Conservation (phyloP, 2,888 invertebrate species). For the Lasioglossum lativentre region DNA sequence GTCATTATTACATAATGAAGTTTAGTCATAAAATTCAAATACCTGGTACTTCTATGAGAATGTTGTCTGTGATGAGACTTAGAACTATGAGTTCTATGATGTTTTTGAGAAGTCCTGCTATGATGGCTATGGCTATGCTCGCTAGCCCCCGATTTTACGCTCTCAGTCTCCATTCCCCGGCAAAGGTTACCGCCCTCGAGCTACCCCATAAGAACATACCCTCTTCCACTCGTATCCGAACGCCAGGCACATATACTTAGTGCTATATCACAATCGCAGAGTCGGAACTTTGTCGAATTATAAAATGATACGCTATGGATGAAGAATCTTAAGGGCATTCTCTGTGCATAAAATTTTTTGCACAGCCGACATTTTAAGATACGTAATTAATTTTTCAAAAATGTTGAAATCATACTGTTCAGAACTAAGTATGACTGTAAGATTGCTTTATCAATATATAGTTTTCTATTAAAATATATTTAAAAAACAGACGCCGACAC, state of each 20-base stretch:
- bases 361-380: slow-evolving; percentile 36
- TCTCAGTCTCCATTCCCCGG: slow-evolving; percentile 95
- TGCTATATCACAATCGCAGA: slow-evolving; percentile 29
- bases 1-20: neutral
- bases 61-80: slow-evolving; percentile 87
- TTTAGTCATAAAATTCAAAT: slow-evolving; percentile 52
- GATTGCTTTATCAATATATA: slow-evolving; percentile 30
- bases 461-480: slow-evolving; percentile 45
- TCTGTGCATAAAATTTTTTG: slow-evolving; percentile 31
- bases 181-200: slow-evolving; percentile 84
- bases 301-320: slow-evolving; percentile 35
- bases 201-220: slow-evolving; percentile 84
- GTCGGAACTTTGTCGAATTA: slow-evolving; percentile 30
- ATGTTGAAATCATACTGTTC: slow-evolving; percentile 16
- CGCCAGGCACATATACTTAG: slow-evolving; percentile 63
- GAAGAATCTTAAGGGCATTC: slow-evolving; percentile 36
- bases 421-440: slow-evolving; percentile 3
- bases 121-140: slow-evolving; percentile 91
- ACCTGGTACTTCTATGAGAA: slow-evolving; percentile 90
- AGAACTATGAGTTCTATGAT: slow-evolving; percentile 78
- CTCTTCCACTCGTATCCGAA: slow-evolving; percentile 57
- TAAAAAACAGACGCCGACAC: slow-evolving; percentile 80
- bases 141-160: slow-evolving; percentile 92
- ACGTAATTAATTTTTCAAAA: slow-evolving; percentile 2
- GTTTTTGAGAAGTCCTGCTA: slow-evolving; percentile 80